Evolutionary conservation across 2,113 vertebrate genomes (phyloP).

Genomic region (Syrrhaptes paradoxus): DNA sequence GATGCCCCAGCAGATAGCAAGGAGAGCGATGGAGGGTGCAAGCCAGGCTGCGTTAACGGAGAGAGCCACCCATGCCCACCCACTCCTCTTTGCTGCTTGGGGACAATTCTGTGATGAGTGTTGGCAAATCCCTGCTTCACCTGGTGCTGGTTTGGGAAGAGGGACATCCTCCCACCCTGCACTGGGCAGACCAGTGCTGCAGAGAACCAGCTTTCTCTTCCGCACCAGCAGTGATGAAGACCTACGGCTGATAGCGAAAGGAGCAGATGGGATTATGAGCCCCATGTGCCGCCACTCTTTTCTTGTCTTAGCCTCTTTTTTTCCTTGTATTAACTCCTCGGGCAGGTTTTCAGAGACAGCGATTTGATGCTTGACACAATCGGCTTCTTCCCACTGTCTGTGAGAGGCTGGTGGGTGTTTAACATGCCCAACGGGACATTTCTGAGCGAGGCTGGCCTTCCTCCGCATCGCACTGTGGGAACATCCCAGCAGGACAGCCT

Average conservation of each 20-base stretch:
- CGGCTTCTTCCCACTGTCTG: neutral
- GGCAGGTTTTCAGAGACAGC: accelerated
- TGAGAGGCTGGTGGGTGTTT: neutral
- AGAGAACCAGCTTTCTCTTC: neutral
- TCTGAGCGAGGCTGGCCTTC: neutral
- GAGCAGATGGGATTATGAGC: neutral
- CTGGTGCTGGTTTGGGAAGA: neutral
- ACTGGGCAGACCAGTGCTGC: accelerated
- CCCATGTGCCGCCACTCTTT: neutral
- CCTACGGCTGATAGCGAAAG: neutral
- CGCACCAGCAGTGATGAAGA: neutral
- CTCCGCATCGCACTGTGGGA: neutral
- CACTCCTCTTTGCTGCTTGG: neutral
- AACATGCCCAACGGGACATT: neutral
- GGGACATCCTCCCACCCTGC: neutral
- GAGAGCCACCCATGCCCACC: neutral
- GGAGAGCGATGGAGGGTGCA: neutral
- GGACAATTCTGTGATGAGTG: neutral
- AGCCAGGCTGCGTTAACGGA: neutral
- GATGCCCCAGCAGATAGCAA: neutral
- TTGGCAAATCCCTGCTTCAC: neutral
- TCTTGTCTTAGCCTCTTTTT: neutral
- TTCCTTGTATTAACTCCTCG: neutral
- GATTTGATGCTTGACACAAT: neutral
- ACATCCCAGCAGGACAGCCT: neutral